These are phyloP conservation scores for Sporophila hypoxantha DNA, from an alignment of 2,113 vertebrate species.

Conservation along the genomic window DNA sequence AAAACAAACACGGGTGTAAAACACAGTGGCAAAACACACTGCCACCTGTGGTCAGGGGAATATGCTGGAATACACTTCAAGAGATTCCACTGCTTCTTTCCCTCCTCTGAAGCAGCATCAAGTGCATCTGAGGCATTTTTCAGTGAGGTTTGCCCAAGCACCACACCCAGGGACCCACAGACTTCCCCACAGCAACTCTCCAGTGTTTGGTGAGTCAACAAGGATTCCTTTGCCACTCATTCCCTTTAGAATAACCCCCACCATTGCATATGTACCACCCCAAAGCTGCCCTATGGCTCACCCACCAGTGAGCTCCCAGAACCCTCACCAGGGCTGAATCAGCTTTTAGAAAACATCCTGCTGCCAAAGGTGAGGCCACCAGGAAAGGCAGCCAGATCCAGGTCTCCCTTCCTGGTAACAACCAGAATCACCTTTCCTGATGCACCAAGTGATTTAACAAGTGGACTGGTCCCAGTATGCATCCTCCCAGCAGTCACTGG, in stretches of 20 bases:
- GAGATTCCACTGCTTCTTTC: background rate
- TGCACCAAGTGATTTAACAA: background rate
- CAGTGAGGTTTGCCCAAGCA: background rate
- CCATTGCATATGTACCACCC: fast-evolving
- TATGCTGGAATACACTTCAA: background rate
- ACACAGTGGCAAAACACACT: background rate
- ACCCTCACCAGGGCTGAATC: background rate
- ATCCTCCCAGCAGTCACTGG: background rate
- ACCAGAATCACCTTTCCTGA: background rate
- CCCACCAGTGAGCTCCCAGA: background rate
- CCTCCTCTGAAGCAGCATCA: background rate
- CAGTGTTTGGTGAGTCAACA: background rate
- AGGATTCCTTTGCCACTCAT: background rate
- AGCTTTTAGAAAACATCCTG: background rate
- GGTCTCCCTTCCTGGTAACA: background rate
- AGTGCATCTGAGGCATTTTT: background rate
- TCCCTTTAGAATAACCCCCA: background rate
- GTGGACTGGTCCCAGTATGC: background rate
- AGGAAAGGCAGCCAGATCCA: background rate
- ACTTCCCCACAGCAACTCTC: background rate
- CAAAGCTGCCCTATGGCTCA: background rate
- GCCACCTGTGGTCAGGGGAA: background rate
- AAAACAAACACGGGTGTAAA: background rate
- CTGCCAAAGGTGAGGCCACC: background rate
- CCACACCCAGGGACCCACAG: background rate